A percentile compares a stretch with the other conserved stretches of the same genome.
Evolutionary conservation across 2,113 vertebrate genomes (phyloP).

Genomic region (Tautogolabrus adspersus): DNA sequence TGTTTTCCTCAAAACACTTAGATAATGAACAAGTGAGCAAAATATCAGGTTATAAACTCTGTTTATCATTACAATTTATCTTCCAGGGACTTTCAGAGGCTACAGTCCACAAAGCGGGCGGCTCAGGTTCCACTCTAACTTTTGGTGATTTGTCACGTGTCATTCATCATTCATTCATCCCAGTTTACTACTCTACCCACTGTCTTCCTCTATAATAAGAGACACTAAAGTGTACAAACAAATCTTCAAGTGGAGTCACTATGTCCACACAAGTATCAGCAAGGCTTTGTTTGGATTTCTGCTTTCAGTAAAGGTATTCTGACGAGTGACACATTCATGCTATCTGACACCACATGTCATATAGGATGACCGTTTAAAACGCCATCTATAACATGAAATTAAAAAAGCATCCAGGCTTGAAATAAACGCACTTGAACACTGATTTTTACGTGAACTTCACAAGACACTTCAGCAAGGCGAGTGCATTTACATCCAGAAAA

Average conservation of each 20-base stretch:
- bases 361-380: conserved; percentile 14
- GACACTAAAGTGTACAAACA: too few relatives aligned
- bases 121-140: too few relatives aligned
- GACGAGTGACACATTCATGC: conserved; percentile 4
- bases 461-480: neutral
- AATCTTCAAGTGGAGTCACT: neutral
- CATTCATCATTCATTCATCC: too few relatives aligned
- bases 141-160: too few relatives aligned
- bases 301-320: neutral
- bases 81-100: too few relatives aligned
- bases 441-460: conserved; percentile 26
- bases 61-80: too few relatives aligned
- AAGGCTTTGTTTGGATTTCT: neutral
- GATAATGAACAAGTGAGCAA: too few relatives aligned
- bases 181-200: too few relatives aligned
- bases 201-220: too few relatives aligned
- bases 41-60: too few relatives aligned
- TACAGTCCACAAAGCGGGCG: too few relatives aligned
- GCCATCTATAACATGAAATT: conserved; percentile 7
- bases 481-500: neutral
- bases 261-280: neutral
- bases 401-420: neutral
- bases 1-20: too few relatives aligned
- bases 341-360: neutral
- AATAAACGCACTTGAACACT: conserved; percentile 21